A percentile compares a stretch with the other conserved stretches of the same genome.
phyloP scores from a whole-genome alignment of 2,797 vertebrate genomes.

The Poliocrania exsul region DNA sequence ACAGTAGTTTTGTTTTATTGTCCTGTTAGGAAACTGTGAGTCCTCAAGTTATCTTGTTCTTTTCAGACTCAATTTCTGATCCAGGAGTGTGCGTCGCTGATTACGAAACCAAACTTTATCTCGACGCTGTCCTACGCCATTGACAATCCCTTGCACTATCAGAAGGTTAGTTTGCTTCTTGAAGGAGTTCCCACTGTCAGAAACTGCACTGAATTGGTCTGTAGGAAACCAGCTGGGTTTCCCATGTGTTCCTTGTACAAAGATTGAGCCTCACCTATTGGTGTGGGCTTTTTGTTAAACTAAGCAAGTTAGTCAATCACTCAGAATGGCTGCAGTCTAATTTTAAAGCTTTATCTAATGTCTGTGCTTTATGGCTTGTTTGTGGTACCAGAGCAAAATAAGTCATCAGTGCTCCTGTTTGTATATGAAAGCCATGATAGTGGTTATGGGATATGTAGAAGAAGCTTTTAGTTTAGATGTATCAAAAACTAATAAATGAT shows the following conservation, averaged over 20 bases:
- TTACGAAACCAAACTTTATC: slow-evolving; percentile 99
- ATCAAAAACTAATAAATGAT: background rate
- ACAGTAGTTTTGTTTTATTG: background rate
- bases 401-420: background rate
- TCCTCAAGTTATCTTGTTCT: slow-evolving; percentile 17
- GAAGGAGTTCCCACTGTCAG: background rate
- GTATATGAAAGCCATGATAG: background rate
- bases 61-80: slow-evolving; percentile 99
- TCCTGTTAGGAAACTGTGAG: background rate
- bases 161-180: slow-evolving; percentile 87
- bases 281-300: background rate
- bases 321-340: background rate
- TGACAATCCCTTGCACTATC: slow-evolving; percentile 99
- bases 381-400: background rate
- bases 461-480: background rate
- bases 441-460: background rate
- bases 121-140: slow-evolving; percentile 98
- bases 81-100: slow-evolving; percentile 98
- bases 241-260: background rate
- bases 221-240: background rate
- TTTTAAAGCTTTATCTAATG: background rate
- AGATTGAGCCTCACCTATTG: background rate
- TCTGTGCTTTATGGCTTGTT: background rate
- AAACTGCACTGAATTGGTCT: background rate
- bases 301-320: background rate